These are phyloP conservation scores for Eupithecia abbreviata DNA, from an alignment of 2,888 invertebrate species.

Conservation along the genomic window DNA sequence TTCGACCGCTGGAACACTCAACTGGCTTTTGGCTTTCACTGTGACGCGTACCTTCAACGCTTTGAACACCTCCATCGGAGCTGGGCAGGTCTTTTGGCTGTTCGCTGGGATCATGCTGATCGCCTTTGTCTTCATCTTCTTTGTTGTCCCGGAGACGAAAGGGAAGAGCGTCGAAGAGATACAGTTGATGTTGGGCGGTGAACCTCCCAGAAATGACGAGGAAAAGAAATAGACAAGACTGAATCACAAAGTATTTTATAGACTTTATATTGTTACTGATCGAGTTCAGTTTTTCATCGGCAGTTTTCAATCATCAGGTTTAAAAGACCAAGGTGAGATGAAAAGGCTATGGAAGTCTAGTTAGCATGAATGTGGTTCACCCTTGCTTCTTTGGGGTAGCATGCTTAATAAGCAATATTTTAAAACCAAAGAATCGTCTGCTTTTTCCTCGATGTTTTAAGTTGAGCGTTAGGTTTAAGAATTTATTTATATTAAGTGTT, in stretches of 20 bases:
- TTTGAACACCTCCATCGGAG: slow-evolving; percentile 82
- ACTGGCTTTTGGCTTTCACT: slow-evolving; percentile 92
- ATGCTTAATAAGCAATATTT: slow-evolving; percentile 55
- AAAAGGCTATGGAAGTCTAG: slow-evolving; percentile 11
- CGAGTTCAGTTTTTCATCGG: slow-evolving; percentile 3
- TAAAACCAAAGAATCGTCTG: slow-evolving; percentile 68
- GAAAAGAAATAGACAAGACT: slow-evolving; percentile 72
- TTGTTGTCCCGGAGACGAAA: slow-evolving; percentile 87
- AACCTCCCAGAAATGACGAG: slow-evolving; percentile 55
- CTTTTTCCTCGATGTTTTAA: slow-evolving; percentile 41
- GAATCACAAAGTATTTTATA: slow-evolving; percentile 60
- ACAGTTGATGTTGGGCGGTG: slow-evolving; percentile 77
- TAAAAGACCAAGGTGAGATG: background rate
- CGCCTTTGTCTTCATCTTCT: slow-evolving; percentile 87
- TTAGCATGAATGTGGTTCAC: slow-evolving; percentile 38
- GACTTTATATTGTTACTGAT: slow-evolving; percentile 40
- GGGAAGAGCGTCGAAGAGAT: slow-evolving; percentile 88
- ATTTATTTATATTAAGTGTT: slow-evolving; percentile 32
- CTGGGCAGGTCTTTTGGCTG: slow-evolving; percentile 88
- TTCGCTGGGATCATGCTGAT: slow-evolving; percentile 87
- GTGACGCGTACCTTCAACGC: slow-evolving; percentile 89
- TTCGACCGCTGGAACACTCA: slow-evolving; percentile 91
- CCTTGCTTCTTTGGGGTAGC: slow-evolving; percentile 49
- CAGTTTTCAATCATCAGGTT: slow-evolving; percentile 1
- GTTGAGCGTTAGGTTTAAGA: slow-evolving; percentile 34